These are phyloP conservation scores for Lethenteron reissneri DNA, from an alignment of 2,113 vertebrate genomes.

Conservation along the genomic window DNA sequence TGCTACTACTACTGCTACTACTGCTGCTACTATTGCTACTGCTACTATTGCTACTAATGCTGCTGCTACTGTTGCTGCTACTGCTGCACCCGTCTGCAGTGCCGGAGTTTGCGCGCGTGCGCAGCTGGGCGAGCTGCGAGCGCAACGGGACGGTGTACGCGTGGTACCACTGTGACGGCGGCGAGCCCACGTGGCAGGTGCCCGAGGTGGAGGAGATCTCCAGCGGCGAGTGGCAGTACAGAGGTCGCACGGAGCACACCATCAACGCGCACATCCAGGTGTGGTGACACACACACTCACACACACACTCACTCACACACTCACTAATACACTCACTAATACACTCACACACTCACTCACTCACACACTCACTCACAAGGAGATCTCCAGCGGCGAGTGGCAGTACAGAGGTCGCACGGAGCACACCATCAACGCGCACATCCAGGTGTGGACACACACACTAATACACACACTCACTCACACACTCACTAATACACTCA, in stretches of 20 bases:
- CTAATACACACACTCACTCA: no score
- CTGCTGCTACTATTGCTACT: no score
- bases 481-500: no score
- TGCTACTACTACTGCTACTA: no score
- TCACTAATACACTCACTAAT: no score
- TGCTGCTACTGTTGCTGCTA: no score
- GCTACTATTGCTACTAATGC: no score
- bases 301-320: no score
- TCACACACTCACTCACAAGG: slow-evolving; percentile 7
- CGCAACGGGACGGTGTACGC: slow-evolving; percentile 27
- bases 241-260: slow-evolving; percentile 29
- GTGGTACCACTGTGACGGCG: slow-evolving; percentile 35
- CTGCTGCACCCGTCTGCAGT: slow-evolving; percentile 17
- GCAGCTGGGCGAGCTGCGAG: slow-evolving; percentile 30
- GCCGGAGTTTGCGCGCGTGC: slow-evolving; percentile 25
- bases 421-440: slow-evolving; percentile 31
- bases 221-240: slow-evolving; percentile 25
- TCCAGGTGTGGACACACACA: slow-evolving; percentile 18
- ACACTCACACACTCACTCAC: no score
- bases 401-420: slow-evolving; percentile 28
- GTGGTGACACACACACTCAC: no score
- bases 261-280: slow-evolving; percentile 33
- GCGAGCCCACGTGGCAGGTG: slow-evolving; percentile 22
- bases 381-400: slow-evolving; percentile 26
- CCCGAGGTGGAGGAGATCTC: slow-evolving; percentile 27